A percentile compares a stretch with the other conserved stretches of the same genome.
Evolutionary conservation across 1,140 invertebrate genomes (phyloP).

Genomic region (Tetramorium alpestre): DNA sequence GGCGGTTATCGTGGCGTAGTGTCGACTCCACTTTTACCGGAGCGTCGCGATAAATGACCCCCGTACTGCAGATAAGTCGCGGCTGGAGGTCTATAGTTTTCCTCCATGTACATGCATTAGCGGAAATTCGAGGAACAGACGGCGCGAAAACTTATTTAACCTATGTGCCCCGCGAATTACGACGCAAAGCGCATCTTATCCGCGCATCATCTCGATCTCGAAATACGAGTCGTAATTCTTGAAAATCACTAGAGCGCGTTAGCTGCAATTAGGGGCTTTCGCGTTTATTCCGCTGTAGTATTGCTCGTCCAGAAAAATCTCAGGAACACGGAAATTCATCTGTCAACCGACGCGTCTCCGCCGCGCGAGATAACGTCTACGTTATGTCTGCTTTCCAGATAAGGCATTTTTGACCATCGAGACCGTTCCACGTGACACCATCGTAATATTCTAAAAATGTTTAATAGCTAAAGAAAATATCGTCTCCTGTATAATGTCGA

Average conservation of each 20-base stretch:
- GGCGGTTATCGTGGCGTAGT: slow-evolving; percentile 10
- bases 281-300: background rate
- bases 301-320: background rate
- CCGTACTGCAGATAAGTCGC: background rate
- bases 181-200: background rate
- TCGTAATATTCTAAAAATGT: background rate
- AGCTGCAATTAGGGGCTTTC: slow-evolving; percentile 16
- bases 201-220: background rate
- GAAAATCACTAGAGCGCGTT: background rate
- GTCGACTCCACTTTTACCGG: background rate
- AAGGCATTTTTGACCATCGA: background rate
- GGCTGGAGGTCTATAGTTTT: background rate
- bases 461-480: background rate
- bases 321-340: background rate
- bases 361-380: background rate
- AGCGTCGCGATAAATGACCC: background rate
- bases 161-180: background rate
- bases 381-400: background rate
- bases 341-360: background rate
- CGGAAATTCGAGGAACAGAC: background rate
- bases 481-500: background rate
- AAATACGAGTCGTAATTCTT: slow-evolving; percentile 23
- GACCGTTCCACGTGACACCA: no score
- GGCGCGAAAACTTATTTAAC: background rate
- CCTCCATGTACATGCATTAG: background rate